A percentile compares a stretch with the other conserved stretches of the same genome.
These are phyloP conservation scores for Pholis gunnellus DNA, from an alignment of 2,113 vertebrate species.

Conservation along the genomic window DNA sequence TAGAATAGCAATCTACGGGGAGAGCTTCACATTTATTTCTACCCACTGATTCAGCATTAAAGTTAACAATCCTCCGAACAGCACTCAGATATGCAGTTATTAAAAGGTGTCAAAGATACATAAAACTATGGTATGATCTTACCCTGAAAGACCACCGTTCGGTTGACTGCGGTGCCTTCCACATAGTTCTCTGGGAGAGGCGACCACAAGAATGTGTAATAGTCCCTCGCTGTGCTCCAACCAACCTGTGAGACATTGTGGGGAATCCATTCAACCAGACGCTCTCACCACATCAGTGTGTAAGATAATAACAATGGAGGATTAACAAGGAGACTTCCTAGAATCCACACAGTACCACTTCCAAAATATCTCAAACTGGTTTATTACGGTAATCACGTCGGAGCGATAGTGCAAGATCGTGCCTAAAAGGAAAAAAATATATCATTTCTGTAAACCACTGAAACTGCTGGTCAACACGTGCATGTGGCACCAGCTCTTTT, in stretches of 20 bases:
- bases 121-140: constrained; percentile 70
- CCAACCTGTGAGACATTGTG: constrained; percentile 89
- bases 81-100: constrained; percentile 46
- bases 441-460: constrained; percentile 38
- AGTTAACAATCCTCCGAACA: constrained; percentile 54
- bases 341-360: constrained; percentile 51
- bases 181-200: constrained; percentile 93
- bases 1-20: constrained; percentile 26
- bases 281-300: constrained; percentile 65
- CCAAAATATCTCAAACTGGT: constrained; percentile 52
- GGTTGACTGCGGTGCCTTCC: constrained; percentile 92
- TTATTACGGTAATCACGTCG: constrained; percentile 44
- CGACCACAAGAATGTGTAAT: constrained; percentile 99
- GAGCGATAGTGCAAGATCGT: constrained; percentile 4
- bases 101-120: constrained; percentile 74
- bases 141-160: constrained; percentile 97
- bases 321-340: constrained; percentile 52
- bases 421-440: constrained; percentile 10
- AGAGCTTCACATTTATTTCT: constrained; percentile 61
- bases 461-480: constrained; percentile 35
- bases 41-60: constrained; percentile 47
- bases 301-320: constrained; percentile 60
- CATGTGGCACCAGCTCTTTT: constrained; percentile 34
- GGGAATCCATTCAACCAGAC: constrained; percentile 60
- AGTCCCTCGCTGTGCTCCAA: constrained; percentile 98